Percentiles rank a stretch among this genome's conserved stretches.
phyloP scores from a whole-genome alignment of 1,140 invertebrate genomes.

The Dreissena rostriformis region DNA sequence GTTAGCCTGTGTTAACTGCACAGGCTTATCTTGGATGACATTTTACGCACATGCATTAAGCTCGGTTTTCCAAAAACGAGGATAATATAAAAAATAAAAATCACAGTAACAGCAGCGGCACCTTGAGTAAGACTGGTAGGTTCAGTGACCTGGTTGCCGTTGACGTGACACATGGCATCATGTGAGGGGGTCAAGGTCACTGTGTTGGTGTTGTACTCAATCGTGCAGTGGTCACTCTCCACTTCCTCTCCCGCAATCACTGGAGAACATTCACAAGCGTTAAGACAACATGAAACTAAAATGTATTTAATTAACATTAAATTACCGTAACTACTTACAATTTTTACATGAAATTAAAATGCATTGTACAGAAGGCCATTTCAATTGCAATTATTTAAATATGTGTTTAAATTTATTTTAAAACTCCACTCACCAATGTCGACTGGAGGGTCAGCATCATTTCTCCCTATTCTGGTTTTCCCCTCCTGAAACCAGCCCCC shows the following conservation, averaged over 20 bases:
- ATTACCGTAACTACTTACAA: too few relatives aligned
- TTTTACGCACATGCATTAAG: too few relatives aligned
- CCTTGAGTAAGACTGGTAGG: conserved; percentile 90
- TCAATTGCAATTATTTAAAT: too few relatives aligned
- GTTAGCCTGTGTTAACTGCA: too few relatives aligned
- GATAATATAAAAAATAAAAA: too few relatives aligned
- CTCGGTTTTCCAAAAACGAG: too few relatives aligned
- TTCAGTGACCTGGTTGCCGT: conserved; percentile 89
- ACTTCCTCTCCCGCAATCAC: conserved; percentile 89
- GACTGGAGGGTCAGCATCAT: conserved; percentile 85
- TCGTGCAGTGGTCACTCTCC: conserved; percentile 91
- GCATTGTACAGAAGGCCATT: too few relatives aligned
- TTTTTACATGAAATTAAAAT: too few relatives aligned
- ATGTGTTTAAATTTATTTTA: too few relatives aligned
- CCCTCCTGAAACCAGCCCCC: conserved; percentile 79
- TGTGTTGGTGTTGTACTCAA: conserved; percentile 88
- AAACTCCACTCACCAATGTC: conserved; percentile 85
- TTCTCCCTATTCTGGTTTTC: conserved; percentile 85
- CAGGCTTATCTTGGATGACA: too few relatives aligned
- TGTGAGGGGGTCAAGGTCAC: conserved; percentile 89
- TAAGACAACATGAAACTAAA: too few relatives aligned
- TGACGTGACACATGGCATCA: conserved; percentile 90
- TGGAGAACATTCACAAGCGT: conserved; percentile 52
- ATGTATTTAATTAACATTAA: too few relatives aligned
- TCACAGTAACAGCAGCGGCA: conserved; percentile 69